Evolutionary conservation across 2,797 vertebrate species (phyloP).

Genomic region (Pempheris klunzingeri): DNA sequence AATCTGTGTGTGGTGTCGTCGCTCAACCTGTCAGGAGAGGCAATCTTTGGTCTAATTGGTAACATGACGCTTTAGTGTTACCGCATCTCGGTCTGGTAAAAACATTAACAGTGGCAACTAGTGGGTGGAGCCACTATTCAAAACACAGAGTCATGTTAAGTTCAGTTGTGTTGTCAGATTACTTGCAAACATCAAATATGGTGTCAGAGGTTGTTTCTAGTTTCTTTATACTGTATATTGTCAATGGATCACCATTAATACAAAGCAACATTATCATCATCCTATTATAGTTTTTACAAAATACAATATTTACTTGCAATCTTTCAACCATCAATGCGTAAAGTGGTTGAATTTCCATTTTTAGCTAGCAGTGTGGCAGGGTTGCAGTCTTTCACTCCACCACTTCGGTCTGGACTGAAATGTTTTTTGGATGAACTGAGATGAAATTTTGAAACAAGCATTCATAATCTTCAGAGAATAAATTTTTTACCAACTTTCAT

Average conservation of each 20-base stretch:
- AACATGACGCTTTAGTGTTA: slow-evolving; percentile 74
- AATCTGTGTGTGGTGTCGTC: slow-evolving; percentile 72
- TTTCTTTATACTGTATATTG: background rate
- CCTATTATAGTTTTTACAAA: background rate
- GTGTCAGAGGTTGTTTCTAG: background rate
- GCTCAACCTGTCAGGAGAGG: slow-evolving; percentile 61
- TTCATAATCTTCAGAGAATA: background rate
- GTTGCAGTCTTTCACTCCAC: background rate
- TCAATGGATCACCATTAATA: background rate
- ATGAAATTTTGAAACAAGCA: too few relatives aligned
- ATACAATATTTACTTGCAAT: background rate
- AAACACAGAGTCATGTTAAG: slow-evolving; percentile 21
- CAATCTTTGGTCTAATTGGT: slow-evolving; percentile 79
- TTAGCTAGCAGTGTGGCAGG: background rate
- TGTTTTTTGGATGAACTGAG: too few relatives aligned
- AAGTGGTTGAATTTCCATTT: background rate
- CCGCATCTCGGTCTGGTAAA: slow-evolving; percentile 76
- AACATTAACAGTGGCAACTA: slow-evolving; percentile 61
- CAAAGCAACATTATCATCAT: background rate
- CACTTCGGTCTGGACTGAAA: background rate
- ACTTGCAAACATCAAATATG: background rate
- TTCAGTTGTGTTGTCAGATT: background rate
- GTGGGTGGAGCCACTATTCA: slow-evolving; percentile 49
- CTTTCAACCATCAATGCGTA: background rate
- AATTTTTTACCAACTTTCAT: background rate